phyloP scores from a whole-genome alignment of 1,140 invertebrate genomes.

The Euglossa dilemma region DNA sequence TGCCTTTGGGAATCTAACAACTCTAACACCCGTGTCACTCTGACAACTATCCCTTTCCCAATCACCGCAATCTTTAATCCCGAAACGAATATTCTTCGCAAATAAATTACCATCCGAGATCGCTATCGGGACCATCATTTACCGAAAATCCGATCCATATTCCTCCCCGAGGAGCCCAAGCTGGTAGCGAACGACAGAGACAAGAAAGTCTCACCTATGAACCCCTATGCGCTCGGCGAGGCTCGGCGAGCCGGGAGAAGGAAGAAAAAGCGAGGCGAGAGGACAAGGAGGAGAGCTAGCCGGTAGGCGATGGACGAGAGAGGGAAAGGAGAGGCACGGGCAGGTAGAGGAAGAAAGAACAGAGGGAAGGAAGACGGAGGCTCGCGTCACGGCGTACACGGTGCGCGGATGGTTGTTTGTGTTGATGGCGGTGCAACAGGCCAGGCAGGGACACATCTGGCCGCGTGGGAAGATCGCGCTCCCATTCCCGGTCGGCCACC shows the following conservation, averaged over 20 bases:
- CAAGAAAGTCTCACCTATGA: constrained; percentile 23
- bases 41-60: no score
- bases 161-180: no score
- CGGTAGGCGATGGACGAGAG: not conserved
- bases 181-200: not conserved
- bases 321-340: not conserved
- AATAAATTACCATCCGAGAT: no score
- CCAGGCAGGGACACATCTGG: constrained; percentile 47
- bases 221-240: not conserved
- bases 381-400: constrained; percentile 4
- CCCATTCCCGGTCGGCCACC: constrained; percentile 47
- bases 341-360: not conserved
- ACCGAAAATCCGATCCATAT: no score
- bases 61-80: no score
- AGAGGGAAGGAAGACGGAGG: constrained; percentile 15
- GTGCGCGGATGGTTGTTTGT: constrained; percentile 46
- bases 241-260: not conserved
- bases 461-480: constrained; percentile 67
- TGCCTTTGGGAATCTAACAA: no score
- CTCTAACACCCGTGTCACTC: no score
- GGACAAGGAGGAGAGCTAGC: not conserved
- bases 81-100: no score
- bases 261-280: constrained; percentile 33
- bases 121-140: no score
- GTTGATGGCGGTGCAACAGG: constrained; percentile 40